Evolutionary conservation across 2,888 invertebrate genomes (phyloP), one percentile per base, ranked within the genome.

Genomic region (Nomada goodeniana): DNA sequence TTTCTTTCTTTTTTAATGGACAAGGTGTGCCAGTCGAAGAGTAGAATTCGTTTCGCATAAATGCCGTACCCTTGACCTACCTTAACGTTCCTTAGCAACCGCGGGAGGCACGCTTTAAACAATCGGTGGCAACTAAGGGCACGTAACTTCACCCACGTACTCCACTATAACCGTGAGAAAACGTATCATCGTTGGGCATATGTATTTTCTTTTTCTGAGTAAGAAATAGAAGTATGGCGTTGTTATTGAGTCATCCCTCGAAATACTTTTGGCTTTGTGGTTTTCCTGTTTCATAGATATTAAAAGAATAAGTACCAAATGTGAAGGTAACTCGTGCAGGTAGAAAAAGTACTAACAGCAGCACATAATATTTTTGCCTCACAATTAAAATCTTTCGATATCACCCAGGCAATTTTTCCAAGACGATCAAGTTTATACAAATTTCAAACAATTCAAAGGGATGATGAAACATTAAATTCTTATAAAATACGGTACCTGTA

Each of bases 1-100:
- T 44, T 36, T 61, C 26, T 60, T 29, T 18, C 10, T 29, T 23
- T 61, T 42, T 64, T 29, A 11, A 63, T 42, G 42, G 60, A 36
- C 11, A 26, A 80, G 23, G n/a, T 9, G 13, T 9, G 29, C 20
- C 15, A 1, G 67, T 2, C 15, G 2, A 26, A 20, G 23, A 18
- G 23, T 2, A 60, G 64, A 74, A 53, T 42, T 77, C 55, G 63
- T 65, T 67, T 73, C 64, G 55, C 55, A 60, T 74, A 74, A 73
- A 83, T 53, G 60, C 55, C 44, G n/a, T 26, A 82, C 76, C 88
- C 88, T 88, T 88, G 87, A 85, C 85, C 87, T 80, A 86, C 81
- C 88, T 88, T 82, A 87, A 85, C 76, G 83, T 76, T 77, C 63
- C 69, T 86, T 78, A 76, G 80, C 68, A 76, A 76, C 80, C 69